phyloP scores from a whole-genome alignment of 2,888 invertebrate species.

The Eristalis tenax region DNA sequence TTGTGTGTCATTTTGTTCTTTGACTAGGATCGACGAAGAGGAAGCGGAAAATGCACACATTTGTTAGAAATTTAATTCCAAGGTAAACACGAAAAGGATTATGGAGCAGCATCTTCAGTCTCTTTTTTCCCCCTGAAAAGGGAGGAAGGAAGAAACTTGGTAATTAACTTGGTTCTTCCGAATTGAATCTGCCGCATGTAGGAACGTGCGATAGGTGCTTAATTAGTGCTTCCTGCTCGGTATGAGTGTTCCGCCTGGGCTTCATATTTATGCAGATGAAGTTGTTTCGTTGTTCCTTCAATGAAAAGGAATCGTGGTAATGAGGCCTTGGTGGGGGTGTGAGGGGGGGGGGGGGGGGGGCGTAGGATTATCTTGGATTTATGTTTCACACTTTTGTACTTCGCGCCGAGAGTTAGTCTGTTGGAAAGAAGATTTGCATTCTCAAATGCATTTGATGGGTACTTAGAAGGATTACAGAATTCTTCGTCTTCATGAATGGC shows the following conservation, averaged over 20 bases:
- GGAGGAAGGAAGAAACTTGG: constrained; percentile 7
- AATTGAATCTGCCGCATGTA: constrained; percentile 29
- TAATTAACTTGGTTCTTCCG: constrained; percentile 55
- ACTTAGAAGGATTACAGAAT: background rate
- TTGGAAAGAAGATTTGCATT: background rate
- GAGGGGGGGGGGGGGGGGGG: background rate
- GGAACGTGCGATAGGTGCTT: constrained; percentile 11
- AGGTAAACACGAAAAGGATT: constrained; percentile 50
- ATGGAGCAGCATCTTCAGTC: background rate
- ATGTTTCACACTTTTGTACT: background rate
- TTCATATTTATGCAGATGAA: constrained; percentile 5
- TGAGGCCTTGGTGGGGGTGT: too few relatives aligned
- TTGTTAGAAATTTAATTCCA: constrained; percentile 52
- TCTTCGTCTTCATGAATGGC: background rate
- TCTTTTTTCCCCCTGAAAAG: background rate
- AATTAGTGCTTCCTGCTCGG: constrained; percentile 35
- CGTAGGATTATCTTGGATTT: background rate
- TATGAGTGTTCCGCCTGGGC: background rate
- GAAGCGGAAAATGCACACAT: constrained; percentile 40
- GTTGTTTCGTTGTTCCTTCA: background rate
- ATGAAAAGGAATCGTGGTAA: background rate
- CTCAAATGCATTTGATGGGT: background rate
- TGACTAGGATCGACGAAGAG: background rate
- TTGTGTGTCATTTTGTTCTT: constrained; percentile 41
- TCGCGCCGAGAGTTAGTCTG: background rate